A percentile compares a stretch with the other conserved stretches of the same genome.
Evolutionary conservation across 2,113 vertebrate genomes (phyloP).

Genomic region (Glaucidium brasilianum): DNA sequence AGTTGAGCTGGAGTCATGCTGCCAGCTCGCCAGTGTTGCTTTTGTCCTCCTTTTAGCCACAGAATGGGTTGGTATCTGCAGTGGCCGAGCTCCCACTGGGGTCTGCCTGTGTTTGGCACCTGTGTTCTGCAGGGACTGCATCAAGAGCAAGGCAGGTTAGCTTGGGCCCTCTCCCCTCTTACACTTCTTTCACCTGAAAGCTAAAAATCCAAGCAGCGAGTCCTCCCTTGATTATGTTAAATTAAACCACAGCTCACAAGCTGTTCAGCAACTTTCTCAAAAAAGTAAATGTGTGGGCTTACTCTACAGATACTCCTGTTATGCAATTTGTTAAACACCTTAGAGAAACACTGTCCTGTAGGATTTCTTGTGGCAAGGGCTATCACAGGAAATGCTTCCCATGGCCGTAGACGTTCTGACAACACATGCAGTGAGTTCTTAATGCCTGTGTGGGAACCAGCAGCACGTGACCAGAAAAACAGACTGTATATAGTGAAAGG

Average conservation of each 20-base stretch:
- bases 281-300: neutral
- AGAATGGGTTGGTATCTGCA: fast-evolving
- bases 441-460: neutral
- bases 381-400: neutral
- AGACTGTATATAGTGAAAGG: neutral
- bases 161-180: neutral
- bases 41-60: neutral
- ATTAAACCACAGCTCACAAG: neutral
- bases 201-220: neutral
- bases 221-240: neutral
- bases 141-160: too few species aligned
- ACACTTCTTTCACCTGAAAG: neutral
- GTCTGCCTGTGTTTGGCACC: neutral
- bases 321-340: neutral
- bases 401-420: neutral
- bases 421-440: neutral
- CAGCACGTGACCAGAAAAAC: neutral
- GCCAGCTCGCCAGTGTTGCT: fast-evolving
- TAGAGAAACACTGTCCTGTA: neutral
- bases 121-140: neutral
- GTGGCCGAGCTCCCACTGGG: fast-evolving
- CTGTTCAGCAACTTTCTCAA: neutral
- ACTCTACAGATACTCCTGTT: neutral
- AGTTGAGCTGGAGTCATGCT: fast-evolving
- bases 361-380: neutral